Percentiles rank a stretch among this genome's conserved stretches.
Evolutionary conservation across 2,888 invertebrate species (phyloP).

Genomic region (Timema podura): DNA sequence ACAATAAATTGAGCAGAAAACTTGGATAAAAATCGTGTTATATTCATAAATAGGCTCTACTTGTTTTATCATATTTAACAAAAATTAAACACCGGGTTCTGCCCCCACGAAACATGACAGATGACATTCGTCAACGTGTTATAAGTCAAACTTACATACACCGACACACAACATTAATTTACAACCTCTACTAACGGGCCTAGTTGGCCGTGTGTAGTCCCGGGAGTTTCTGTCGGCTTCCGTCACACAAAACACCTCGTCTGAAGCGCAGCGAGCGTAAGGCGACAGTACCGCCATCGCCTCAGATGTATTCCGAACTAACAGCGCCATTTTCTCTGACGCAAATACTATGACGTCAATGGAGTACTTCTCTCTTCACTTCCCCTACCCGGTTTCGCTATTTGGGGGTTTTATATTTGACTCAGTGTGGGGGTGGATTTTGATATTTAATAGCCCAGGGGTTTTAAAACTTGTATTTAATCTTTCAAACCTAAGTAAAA

Average conservation of each 20-base stretch:
- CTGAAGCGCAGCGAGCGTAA: not conserved
- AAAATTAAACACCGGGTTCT: too few species aligned
- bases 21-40: too few species aligned
- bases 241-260: not conserved
- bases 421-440: not conserved
- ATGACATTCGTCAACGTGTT: too few species aligned
- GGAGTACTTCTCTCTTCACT: constrained; percentile 3
- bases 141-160: not conserved
- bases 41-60: too few species aligned
- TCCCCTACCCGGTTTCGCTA: not conserved
- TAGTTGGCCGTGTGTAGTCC: not conserved
- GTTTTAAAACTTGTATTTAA: not conserved
- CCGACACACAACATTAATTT: not conserved
- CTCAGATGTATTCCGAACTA: constrained; percentile 16
- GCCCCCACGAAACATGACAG: too few species aligned
- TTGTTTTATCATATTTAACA: too few species aligned
- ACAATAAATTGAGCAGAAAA: too few species aligned
- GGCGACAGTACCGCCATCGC: constrained; percentile 20
- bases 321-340: constrained; percentile 21
- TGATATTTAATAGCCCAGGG: constrained; percentile 7
- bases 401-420: too few species aligned
- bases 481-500: too few species aligned
- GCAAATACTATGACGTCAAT: constrained; percentile 28
- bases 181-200: not conserved
- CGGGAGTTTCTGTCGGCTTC: not conserved